These are phyloP conservation scores for Condylostylus longicornis DNA, from an alignment of 1,140 invertebrate genomes.

Conservation along the genomic window DNA sequence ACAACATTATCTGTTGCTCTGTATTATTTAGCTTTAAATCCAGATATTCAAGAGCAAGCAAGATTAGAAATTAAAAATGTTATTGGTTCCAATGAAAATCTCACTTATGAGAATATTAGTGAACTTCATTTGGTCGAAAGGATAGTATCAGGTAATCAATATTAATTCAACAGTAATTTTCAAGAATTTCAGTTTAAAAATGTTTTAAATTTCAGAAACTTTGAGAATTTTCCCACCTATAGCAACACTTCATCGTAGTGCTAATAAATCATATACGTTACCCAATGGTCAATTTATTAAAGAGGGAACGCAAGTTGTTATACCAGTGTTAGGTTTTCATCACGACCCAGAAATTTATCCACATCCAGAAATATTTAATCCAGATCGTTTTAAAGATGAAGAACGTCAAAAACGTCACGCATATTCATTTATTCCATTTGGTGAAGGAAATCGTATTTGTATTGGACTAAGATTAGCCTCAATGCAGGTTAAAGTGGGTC, in stretches of 20 bases:
- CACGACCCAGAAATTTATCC: not conserved
- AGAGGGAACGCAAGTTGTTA: constrained; percentile 35
- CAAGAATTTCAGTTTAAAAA: not conserved
- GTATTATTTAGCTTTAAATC: not conserved
- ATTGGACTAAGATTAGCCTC: constrained; percentile 38
- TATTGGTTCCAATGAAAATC: constrained; percentile 21
- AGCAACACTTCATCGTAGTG: constrained; percentile 25
- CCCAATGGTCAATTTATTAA: constrained; percentile 29
- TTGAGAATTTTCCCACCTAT: constrained; percentile 14
- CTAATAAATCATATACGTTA: constrained; percentile 32
- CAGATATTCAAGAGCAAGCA: constrained; percentile 26
- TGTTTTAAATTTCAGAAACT: constrained; percentile 16
- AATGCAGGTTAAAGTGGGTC: constrained; percentile 32
- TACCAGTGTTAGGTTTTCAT: constrained; percentile 30
- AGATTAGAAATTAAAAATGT: constrained; percentile 34
- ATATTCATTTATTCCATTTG: not conserved
- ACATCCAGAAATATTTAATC: constrained; percentile 1
- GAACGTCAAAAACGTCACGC: constrained; percentile 10
- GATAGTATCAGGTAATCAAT: not conserved
- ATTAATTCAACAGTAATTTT: not conserved
- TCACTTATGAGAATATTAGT: constrained; percentile 33
- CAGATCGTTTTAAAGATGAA: not conserved
- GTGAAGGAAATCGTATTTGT: constrained; percentile 23
- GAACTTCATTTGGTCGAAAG: constrained; percentile 21
- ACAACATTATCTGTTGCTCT: constrained; percentile 10